A percentile compares a stretch with the other conserved stretches of the same genome.
Conservation (phyloP, 2,797 vertebrate genomes). For the Anguilla obscura region DNA sequence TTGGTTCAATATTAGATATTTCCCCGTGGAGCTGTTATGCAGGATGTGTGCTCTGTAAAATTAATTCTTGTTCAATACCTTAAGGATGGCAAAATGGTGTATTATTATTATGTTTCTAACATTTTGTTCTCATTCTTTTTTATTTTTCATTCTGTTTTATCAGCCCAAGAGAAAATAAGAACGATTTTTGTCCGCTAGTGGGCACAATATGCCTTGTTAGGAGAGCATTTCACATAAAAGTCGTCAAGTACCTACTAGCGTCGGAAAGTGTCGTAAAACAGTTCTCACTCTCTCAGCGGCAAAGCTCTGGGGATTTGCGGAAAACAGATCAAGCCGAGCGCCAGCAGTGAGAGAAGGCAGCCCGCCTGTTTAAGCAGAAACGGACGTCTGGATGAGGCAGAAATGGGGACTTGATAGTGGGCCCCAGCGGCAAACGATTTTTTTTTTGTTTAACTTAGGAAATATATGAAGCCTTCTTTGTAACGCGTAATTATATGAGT, state of each 20-base stretch:
- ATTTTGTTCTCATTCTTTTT: too few relatives aligned
- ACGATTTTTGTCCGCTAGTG: constrained; percentile 40
- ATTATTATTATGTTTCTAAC: too few relatives aligned
- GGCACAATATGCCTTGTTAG: constrained; percentile 34
- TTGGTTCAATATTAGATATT: too few relatives aligned
- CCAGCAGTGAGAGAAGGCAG: constrained; percentile 50
- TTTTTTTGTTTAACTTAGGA: constrained; percentile 49
- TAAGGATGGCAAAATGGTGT: too few relatives aligned
- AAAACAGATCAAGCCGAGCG: constrained; percentile 50
- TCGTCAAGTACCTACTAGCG: constrained; percentile 20
- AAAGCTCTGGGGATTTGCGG: constrained; percentile 35
- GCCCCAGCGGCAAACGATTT: constrained; percentile 56
- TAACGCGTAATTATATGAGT: not conserved
- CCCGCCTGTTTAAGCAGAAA: constrained; percentile 69
- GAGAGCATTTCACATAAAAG: not conserved
- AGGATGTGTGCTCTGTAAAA: not conserved
- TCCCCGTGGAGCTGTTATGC: not conserved
- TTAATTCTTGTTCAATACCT: not conserved
- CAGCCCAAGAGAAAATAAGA: not conserved
- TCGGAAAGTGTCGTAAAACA: constrained; percentile 43
- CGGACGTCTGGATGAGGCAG: constrained; percentile 69
- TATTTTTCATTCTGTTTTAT: too few relatives aligned
- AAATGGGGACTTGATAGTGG: constrained; percentile 76
- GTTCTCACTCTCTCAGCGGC: constrained; percentile 27
- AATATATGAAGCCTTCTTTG: constrained; percentile 18